These are phyloP conservation scores for Trididemnum nubilum DNA, from an alignment of 23 tunicate genomes.

Conservation along the genomic window DNA sequence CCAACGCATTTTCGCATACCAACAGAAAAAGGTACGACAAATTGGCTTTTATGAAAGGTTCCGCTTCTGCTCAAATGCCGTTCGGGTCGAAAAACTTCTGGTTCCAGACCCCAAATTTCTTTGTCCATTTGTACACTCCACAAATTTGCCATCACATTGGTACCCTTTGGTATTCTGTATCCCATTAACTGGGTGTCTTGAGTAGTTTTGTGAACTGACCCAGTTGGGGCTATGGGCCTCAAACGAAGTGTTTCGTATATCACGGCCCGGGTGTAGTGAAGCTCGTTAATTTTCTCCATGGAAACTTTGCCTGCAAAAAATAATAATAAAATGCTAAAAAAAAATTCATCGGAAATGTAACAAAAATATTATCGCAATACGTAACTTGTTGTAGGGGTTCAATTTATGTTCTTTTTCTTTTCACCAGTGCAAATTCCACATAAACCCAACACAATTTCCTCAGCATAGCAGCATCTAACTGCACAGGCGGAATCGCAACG, in stretches of 20 bases:
- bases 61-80: slow-evolving; percentile 73
- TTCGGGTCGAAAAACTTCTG: slow-evolving; percentile 71
- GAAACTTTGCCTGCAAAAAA: background rate
- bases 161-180: slow-evolving; percentile 52
- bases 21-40: slow-evolving; percentile 64
- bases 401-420: too few species aligned
- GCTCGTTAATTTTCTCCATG: slow-evolving; percentile 4
- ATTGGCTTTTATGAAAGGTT: slow-evolving; percentile 42
- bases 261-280: slow-evolving; percentile 49
- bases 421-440: too few species aligned
- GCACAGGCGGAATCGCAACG: too few species aligned
- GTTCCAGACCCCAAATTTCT: slow-evolving; percentile 68
- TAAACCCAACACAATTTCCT: too few species aligned
- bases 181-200: slow-evolving; percentile 56
- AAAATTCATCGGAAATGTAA: background rate
- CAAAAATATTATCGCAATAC: background rate
- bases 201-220: slow-evolving; percentile 50
- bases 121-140: slow-evolving; percentile 79
- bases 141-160: slow-evolving; percentile 58
- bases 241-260: slow-evolving; percentile 65
- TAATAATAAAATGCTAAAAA: too few species aligned
- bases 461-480: too few species aligned
- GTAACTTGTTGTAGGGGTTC: background rate
- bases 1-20: slow-evolving; percentile 78
- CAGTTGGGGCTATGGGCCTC: slow-evolving; percentile 75